phyloP scores from a whole-genome alignment of 1,140 invertebrate species.

The Prorops nasuta region DNA sequence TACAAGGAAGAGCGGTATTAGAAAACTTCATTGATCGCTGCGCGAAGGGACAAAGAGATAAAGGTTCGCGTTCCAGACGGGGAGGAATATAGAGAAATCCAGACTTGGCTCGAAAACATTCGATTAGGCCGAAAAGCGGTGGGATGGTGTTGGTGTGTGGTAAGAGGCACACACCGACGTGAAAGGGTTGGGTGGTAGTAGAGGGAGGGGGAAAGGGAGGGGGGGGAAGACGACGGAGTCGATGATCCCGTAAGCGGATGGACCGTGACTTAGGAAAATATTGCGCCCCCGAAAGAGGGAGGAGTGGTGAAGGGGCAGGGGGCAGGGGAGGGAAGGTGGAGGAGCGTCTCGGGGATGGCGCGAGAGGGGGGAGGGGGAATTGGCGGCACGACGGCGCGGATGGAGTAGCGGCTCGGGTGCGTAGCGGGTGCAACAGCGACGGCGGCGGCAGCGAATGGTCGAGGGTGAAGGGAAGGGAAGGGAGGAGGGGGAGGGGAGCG shows the following conservation, averaged over 20 bases:
- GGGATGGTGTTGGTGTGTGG: conserved; percentile 12
- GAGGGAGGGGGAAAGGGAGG: background rate
- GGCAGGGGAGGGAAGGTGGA: conserved; percentile 5
- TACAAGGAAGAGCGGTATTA: too few species aligned
- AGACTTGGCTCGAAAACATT: conserved; percentile 1
- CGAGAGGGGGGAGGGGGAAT: background rate
- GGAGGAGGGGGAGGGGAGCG: conserved; percentile 32
- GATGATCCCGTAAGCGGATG: background rate
- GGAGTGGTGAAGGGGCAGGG: conserved; percentile 7
- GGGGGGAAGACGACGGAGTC: background rate
- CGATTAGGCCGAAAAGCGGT: conserved; percentile 9
- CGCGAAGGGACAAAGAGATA: too few species aligned
- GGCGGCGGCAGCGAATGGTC: conserved; percentile 20
- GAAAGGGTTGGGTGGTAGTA: background rate
- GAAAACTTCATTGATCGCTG: too few species aligned
- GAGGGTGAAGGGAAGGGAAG: conserved; percentile 11
- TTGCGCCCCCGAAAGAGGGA: conserved; percentile 15
- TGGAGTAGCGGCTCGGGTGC: background rate
- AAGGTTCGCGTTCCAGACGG: too few species aligned
- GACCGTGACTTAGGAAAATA: conserved; percentile 5
- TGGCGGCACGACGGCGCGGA: background rate
- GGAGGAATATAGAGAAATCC: too few species aligned
- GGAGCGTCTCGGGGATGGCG: background rate
- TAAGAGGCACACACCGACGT: background rate
- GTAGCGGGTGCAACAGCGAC: background rate